Percentiles rank a stretch among this genome's conserved stretches.
Conservation (phyloP, 2,113 vertebrate genomes). For the Thymallus thymallus region DNA sequence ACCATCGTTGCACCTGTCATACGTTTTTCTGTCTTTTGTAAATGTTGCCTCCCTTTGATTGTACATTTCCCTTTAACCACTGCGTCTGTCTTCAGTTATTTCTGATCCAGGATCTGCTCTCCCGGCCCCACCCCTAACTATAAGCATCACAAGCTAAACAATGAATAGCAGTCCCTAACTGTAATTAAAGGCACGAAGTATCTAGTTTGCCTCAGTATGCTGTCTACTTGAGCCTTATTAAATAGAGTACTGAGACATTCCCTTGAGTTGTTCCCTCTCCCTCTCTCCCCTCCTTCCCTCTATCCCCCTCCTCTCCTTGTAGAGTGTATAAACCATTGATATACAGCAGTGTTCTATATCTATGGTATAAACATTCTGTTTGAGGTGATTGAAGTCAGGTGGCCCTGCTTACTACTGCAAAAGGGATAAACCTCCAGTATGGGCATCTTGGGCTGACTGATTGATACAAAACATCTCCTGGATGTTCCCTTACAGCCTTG, state of each 20-base stretch:
- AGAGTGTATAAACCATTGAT: neutral
- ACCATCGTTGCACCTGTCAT: constrained; percentile 47
- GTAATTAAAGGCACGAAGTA: neutral
- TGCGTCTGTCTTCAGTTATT: neutral
- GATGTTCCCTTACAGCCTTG: no score
- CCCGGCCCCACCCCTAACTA: neutral
- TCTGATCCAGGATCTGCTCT: neutral
- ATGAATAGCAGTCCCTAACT: neutral
- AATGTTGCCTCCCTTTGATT: neutral
- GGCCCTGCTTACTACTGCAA: constrained; percentile 55
- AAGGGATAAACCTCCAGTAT: no score
- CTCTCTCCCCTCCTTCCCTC: neutral
- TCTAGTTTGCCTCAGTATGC: no score
- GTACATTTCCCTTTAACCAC: neutral
- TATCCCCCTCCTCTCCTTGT: neutral
- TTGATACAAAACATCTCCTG: no score
- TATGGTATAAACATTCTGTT: constrained; percentile 58
- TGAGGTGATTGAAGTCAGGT: constrained; percentile 65
- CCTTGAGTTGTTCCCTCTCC: neutral
- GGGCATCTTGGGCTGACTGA: no score
- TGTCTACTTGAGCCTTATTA: neutral
- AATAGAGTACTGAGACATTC: neutral
- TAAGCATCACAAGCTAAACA: neutral
- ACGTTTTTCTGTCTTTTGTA: neutral
- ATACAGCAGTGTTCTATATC: constrained; percentile 21